phyloP scores from a whole-genome alignment of 1,140 invertebrate genomes.

The Microplitis mediator region DNA sequence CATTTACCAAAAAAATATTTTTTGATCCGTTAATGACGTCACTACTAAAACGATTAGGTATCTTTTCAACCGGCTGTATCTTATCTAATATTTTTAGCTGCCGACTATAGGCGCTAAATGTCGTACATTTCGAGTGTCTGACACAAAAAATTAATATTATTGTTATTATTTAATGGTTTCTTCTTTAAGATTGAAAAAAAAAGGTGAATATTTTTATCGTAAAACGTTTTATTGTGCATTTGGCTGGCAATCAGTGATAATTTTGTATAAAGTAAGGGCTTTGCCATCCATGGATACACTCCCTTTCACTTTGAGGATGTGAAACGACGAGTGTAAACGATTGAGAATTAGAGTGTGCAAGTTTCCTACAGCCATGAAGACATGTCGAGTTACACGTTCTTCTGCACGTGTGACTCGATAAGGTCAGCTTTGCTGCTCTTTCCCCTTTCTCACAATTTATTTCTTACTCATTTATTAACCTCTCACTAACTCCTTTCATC shows the following conservation, averaged over 20 bases:
- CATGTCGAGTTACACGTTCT: conserved; percentile 23
- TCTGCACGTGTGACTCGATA: conserved; percentile 10
- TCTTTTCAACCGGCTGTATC: too few species aligned
- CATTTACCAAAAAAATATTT: too few species aligned
- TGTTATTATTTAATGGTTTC: too few species aligned
- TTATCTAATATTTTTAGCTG: too few species aligned
- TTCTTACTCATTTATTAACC: neutral
- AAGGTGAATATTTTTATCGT: conserved; percentile 9
- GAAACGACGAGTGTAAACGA: conserved; percentile 29
- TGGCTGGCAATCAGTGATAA: neutral
- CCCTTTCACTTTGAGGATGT: conserved; percentile 15
- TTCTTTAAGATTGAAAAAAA: too few species aligned
- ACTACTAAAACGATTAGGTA: too few species aligned
- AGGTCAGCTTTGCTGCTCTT: neutral
- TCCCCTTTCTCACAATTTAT: neutral
- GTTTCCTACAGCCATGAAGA: conserved; percentile 26
- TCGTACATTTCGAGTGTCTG: too few species aligned
- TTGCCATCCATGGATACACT: neutral
- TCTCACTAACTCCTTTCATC: conserved; percentile 29
- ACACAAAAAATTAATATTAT: too few species aligned
- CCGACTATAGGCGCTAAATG: too few species aligned
- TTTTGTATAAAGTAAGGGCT: neutral
- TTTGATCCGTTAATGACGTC: too few species aligned
- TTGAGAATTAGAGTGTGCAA: conserved; percentile 43
- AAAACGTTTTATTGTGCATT: neutral